Percentiles rank a stretch among this genome's conserved stretches.
phyloP scores from a whole-genome alignment of 2,797 vertebrate genomes.

The Gephyroberyx darwinii region DNA sequence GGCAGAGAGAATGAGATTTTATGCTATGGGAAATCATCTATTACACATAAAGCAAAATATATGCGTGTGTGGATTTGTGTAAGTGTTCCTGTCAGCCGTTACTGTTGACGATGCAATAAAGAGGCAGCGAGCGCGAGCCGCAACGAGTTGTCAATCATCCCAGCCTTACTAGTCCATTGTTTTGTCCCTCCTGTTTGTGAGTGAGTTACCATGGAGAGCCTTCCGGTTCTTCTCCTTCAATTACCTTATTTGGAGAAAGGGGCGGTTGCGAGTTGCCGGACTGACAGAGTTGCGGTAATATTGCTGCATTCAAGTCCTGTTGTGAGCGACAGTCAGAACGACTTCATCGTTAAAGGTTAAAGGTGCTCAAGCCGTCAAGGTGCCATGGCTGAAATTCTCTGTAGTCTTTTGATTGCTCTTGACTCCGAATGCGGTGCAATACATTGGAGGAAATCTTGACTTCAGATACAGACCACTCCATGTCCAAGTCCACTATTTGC shows the following conservation, averaged over 20 bases:
- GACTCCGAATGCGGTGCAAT: not conserved
- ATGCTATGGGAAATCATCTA: not conserved
- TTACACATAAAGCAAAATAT: not conserved
- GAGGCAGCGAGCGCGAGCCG: conserved; percentile 38
- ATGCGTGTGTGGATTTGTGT: not conserved
- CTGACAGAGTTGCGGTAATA: conserved; percentile 18
- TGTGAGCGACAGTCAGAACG: conserved; percentile 1
- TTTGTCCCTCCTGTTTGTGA: conserved; percentile 59
- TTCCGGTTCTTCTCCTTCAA: conserved; percentile 57
- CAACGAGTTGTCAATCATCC: conserved; percentile 68
- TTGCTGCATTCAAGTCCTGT: conserved; percentile 28
- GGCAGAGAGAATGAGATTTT: not conserved
- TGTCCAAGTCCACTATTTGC: too few species aligned
- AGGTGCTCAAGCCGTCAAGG: conserved; percentile 9
- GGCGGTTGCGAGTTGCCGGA: conserved; percentile 34
- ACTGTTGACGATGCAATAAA: conserved; percentile 23
- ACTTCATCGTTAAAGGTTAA: conserved; percentile 19
- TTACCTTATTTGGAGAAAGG: conserved; percentile 64
- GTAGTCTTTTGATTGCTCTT: conserved; percentile 14
- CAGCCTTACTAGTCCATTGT: conserved; percentile 61
- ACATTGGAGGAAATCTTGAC: too few species aligned
- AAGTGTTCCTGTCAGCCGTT: conserved; percentile 6
- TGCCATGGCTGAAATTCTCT: conserved; percentile 36
- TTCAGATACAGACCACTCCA: too few species aligned
- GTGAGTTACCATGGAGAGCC: conserved; percentile 71